Evolutionary conservation across 1,140 invertebrate genomes (phyloP).

Genomic region (Drosophila bipectinata): DNA sequence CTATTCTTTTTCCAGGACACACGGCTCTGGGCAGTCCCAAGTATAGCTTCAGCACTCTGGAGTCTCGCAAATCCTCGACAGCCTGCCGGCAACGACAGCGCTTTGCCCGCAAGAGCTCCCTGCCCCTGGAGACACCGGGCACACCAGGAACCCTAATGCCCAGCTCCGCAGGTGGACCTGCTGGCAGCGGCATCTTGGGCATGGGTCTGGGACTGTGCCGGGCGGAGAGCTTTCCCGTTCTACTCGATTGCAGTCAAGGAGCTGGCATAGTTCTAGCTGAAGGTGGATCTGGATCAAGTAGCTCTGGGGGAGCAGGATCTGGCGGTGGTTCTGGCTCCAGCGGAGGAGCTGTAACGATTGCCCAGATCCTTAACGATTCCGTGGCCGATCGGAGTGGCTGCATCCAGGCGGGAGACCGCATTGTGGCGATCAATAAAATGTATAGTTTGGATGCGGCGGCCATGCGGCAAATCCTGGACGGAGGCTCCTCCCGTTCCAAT

Average conservation of each 20-base stretch:
- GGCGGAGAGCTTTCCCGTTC: constrained; percentile 80
- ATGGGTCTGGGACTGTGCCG: constrained; percentile 73
- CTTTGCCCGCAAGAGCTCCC: constrained; percentile 78
- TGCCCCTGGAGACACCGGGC: constrained; percentile 66
- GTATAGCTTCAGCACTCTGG: constrained; percentile 83
- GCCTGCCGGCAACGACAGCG: constrained; percentile 71
- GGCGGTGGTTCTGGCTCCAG: constrained; percentile 1
- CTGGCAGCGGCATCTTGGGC: constrained; percentile 59
- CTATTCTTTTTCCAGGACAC: constrained; percentile 58
- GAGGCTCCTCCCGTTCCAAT: constrained; percentile 3
- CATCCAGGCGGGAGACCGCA: constrained; percentile 92
- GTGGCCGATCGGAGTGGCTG: constrained; percentile 87
- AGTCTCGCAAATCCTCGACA: constrained; percentile 76
- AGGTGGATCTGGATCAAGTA: constrained; percentile 7
- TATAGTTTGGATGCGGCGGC: constrained; percentile 85
- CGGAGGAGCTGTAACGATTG: constrained; percentile 66
- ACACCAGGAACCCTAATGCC: background rate
- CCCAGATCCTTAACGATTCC: constrained; percentile 77
- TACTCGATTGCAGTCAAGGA: constrained; percentile 81
- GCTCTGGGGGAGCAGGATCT: background rate
- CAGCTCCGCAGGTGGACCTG: constrained; percentile 2
- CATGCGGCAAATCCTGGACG: constrained; percentile 84
- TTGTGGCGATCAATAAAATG: constrained; percentile 92
- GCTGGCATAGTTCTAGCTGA: constrained; percentile 69
- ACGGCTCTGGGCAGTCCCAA: constrained; percentile 80